Base-by-base conservation (phyloP, 1,140 invertebrate genomes). In the Holcopasites calliopsidis region DNA sequence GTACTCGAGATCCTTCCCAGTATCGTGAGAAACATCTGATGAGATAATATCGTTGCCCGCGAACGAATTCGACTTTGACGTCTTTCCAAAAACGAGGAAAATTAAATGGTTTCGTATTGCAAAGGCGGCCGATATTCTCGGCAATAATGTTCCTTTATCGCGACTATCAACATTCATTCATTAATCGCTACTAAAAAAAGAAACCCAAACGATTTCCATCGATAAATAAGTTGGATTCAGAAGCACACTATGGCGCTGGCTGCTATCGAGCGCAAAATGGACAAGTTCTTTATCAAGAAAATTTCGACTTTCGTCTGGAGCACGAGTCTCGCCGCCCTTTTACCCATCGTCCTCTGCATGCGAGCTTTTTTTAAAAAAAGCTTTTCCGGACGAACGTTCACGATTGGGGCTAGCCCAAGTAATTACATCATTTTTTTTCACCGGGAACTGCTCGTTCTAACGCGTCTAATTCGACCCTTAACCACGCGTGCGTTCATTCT, bases 381-480 rank as follows among this genome's bases (percentile, higher is more conserved):
- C 61, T 61, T 47, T 82, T 80, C 78, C 79, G 55, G 60, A 33
- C 73, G 72, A 80, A 57, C 35, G 70, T 69, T 35, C 74, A 80
- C 77, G 61, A 35, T 57, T 6, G 42, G 50, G 23, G 38, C 47
- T 40, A 8, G 44, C 21, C 21, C 47, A 49, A 58, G 49, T 76
- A 81, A 81, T 80, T 80, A 75, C 31, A 11, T 55, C 18, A 23
- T 62, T 54, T 60, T 44, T 23, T 61, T 35, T 47, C 16, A 3
- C 33, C 50, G 23, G n/a, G 49, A 21, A 47, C 62, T 21, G 52
- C 16, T 54, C 76, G 58, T 74, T 77, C 26, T 76, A 33, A 42
- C 64, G 64, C 44, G 58, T 33, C 33, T 83, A 83, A 83, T 78
- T 50, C 60, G 79, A 60, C 52, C 57, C 80, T 38, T 69, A 42